Conservation (phyloP, 2,888 invertebrate species). For the Drosophila suboccidentalis region DNA sequence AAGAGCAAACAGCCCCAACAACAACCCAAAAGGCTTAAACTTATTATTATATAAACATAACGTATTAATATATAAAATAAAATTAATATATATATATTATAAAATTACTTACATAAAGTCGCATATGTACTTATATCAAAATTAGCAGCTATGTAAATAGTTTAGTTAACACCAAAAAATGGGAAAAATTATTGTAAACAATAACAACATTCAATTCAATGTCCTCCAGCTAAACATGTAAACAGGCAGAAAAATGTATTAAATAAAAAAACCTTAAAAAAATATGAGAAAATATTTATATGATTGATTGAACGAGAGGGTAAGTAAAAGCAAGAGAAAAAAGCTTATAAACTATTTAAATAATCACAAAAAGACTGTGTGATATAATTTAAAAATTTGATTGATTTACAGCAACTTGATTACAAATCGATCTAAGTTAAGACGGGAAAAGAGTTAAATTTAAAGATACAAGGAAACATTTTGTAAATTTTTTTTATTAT, state of each 20-base stretch:
- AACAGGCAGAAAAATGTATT: constrained; percentile 70
- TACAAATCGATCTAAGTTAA: neutral
- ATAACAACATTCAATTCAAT: constrained; percentile 74
- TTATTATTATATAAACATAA: constrained; percentile 39
- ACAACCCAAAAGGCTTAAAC: constrained; percentile 28
- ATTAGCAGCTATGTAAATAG: constrained; percentile 73
- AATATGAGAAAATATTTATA: constrained; percentile 12
- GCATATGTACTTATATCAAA: constrained; percentile 41
- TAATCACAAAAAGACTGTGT: neutral
- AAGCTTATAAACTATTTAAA: neutral
- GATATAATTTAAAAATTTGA: neutral
- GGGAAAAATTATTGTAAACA: constrained; percentile 55
- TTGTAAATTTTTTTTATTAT: too few species aligned
- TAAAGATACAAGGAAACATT: too few species aligned
- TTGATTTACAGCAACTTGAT: neutral
- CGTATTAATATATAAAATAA: constrained; percentile 35
- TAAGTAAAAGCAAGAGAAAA: neutral
- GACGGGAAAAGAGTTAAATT: neutral
- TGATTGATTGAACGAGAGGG: neutral
- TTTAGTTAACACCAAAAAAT: constrained; percentile 45
- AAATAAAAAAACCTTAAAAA: constrained; percentile 63
- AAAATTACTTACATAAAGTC: constrained; percentile 16
- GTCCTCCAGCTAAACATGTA: constrained; percentile 77
- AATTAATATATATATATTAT: constrained; percentile 22
- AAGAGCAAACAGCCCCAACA: constrained; percentile 14